A percentile compares a stretch with the other conserved stretches of the same genome.
Evolutionary conservation across 2,113 vertebrate genomes (phyloP).

Genomic region (Aleadryas rufinucha): DNA sequence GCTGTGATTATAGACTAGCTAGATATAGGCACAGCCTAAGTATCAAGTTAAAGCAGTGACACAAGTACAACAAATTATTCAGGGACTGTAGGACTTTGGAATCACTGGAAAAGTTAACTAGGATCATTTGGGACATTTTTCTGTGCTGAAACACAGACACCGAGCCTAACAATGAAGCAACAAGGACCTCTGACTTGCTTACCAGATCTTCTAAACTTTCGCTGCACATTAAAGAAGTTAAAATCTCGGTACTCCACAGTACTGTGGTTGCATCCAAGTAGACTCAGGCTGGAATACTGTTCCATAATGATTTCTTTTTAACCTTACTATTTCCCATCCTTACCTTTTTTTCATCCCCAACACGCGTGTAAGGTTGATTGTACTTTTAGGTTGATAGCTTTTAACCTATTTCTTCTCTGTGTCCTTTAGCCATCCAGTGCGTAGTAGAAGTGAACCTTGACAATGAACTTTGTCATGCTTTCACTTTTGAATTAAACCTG

Average conservation of each 20-base stretch:
- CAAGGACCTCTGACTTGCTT: background rate
- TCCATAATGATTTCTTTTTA: background rate
- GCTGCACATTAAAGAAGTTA: background rate
- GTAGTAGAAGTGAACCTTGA: background rate
- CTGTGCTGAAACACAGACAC: background rate
- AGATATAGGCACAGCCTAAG: background rate
- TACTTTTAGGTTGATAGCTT: background rate
- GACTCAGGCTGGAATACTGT: background rate
- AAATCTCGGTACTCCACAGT: rapidly evolving
- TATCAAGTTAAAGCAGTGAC: background rate
- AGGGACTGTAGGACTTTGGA: background rate
- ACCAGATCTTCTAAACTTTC: background rate
- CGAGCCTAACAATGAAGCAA: background rate
- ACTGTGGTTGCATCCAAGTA: background rate
- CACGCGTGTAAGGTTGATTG: background rate
- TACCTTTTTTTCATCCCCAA: background rate
- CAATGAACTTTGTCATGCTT: background rate
- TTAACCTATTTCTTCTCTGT: background rate
- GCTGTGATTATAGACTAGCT: background rate
- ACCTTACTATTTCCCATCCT: background rate
- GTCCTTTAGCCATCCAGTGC: background rate
- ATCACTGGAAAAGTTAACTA: background rate
- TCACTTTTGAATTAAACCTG: background rate
- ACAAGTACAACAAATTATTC: background rate
- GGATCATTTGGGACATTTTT: background rate